Base-by-base conservation (phyloP, 2,888 invertebrate genomes). In the Uropetala carovei region DNA sequence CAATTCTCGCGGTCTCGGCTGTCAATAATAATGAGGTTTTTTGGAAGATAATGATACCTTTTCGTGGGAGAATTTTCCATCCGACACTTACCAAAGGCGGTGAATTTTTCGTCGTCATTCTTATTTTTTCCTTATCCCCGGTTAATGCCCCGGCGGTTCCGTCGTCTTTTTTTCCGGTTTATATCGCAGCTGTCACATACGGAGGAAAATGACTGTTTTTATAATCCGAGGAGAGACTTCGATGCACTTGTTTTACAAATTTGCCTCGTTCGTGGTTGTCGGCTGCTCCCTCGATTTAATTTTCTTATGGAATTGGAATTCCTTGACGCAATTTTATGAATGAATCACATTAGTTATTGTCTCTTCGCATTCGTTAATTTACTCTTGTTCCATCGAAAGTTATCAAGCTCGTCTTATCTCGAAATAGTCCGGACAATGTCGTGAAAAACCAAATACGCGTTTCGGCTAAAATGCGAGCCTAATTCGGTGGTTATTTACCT, bases 21-120 rank as follows among this genome's bases (percentile, higher is more conserved):
- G 86, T 60, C 86, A 60, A 86, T 86, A 86, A 27, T 86, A 86
- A 86, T 86, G 86, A 60, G 86, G 60, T 60, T 59, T 86, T 27
- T 56, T 43, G 86, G 60, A 7, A 86, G 59, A 27, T 27, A 86
- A 60, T 27, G 86, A 60, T 60, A 86, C 86, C 59, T 86, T 30
- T 60, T 59, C 59, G 86, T 27, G 86, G 58, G 14, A 27, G 8
- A 27, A 59, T 60, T 85, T 85, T 82, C 27, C 86, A 22, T 22
- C 27, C 60, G 60, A 58, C 59, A 58, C 16, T 86, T 86, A 60
- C 86, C 59, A 27, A 58, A 30, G 16, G 10, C 60, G n/a, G 5
- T 30, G 30, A 86, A 59, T 30, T 30, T 27, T 60, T 60, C 11
- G 75, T 22, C 68, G 22, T 68, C 0, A 11, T 64, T 2, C 64